A percentile compares a stretch with the other conserved stretches of the same genome.
phyloP scores from a whole-genome alignment of 2,797 vertebrate species.

The Tadarida brasiliensis region DNA sequence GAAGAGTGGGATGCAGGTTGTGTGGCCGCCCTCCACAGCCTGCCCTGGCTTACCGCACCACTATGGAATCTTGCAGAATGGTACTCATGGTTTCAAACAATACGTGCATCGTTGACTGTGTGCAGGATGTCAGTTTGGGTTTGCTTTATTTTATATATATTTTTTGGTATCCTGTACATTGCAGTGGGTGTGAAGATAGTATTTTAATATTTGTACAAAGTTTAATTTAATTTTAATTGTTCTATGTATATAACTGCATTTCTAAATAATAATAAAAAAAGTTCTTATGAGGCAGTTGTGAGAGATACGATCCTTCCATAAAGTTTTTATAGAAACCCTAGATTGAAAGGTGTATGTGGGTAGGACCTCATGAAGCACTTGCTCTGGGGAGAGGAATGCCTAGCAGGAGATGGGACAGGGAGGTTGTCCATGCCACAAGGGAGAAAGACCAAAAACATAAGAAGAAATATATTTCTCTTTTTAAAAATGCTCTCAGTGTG shows the following conservation, averaged over 20 bases:
- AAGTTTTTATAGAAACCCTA: background rate
- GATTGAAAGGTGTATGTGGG: background rate
- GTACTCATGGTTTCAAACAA: constrained; percentile 86
- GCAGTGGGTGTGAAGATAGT: constrained; percentile 97
- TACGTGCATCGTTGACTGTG: constrained; percentile 81
- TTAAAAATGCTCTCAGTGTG: background rate
- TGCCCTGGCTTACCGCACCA: constrained; percentile 81
- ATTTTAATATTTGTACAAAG: constrained; percentile 99
- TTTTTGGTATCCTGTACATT: constrained; percentile 93
- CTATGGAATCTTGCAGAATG: constrained; percentile 87
- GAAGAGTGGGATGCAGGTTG: background rate
- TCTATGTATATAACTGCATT: constrained; percentile 97
- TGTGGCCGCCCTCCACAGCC: background rate
- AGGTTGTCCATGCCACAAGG: background rate
- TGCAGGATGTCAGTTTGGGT: constrained; percentile 89
- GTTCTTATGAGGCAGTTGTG: constrained; percentile 85
- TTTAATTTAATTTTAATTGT: constrained; percentile 95
- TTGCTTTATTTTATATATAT: constrained; percentile 90
- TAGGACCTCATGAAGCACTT: accelerated
- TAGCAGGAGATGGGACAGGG: background rate
- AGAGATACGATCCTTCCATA: constrained; percentile 55
- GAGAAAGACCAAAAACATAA: background rate
- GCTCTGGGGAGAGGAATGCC: background rate
- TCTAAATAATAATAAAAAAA: constrained; percentile 90
- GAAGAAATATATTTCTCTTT: background rate